Base-by-base conservation (phyloP, 2,113 vertebrate species). In the Odontophorus gujanensis region DNA sequence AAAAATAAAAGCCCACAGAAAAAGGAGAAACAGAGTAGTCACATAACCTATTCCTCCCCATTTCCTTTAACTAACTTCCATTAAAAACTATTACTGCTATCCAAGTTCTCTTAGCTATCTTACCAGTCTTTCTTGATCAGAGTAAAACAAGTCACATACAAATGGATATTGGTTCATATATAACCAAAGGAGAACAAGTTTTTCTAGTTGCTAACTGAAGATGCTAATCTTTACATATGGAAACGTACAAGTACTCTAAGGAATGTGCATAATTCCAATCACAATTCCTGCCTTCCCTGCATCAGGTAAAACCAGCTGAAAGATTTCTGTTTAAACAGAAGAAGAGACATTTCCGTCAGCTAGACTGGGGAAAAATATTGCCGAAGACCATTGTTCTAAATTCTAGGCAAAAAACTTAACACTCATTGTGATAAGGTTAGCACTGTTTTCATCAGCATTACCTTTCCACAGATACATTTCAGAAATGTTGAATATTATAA, bases 341-440 rank as follows among this genome's bases (percentile, higher is more conserved):
- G 73, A 63, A 74, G 80, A 63, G 8, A 58, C 30, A 26, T 53
- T 88, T 38, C 72, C 36, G 24, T 45, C 50, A 69, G 28, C 48
- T 66, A 80, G 11, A 63, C 4, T 81, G 5, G 9, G 19, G 48
- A 9, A 79, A 72, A 74, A 21, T 34, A 66, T 16, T 71, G 66
- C 13, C 21, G 75, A 48, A 75, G 50, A 25, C 40, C 50, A 65
- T 43, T 77, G 50, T 20, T 75, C 30, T 57, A 17, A 84, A 79
- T 11, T 45, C 25, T 14, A 85, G n/a, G 25, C 5, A 85, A 80
- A 76, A 0, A 0, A 0, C 11, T 34, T 7, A 25, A 32, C 28
- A 45, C 68, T 50, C 50, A 72, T 6, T 84, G 18, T 32, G 16
- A n/a, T 42, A 71, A 59, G 8, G 28, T 59, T 55, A 91, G 71